phyloP scores from a whole-genome alignment of 2,888 invertebrate species.

The Griposia aprilina region DNA sequence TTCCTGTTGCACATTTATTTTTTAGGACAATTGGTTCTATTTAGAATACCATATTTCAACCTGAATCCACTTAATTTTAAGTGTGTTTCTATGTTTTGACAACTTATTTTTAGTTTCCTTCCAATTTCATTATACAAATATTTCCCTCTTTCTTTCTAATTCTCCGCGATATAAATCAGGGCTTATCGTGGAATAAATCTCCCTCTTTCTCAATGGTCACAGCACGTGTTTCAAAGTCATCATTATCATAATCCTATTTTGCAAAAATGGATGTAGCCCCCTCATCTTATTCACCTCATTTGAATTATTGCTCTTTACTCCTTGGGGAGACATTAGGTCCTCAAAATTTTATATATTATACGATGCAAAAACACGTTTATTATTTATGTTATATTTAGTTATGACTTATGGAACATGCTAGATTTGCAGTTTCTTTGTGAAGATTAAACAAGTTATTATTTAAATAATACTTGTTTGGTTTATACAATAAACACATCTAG shows the following conservation, averaged over 20 bases:
- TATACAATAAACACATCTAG: background rate
- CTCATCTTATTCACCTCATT: constrained; percentile 75
- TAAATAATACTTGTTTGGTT: background rate
- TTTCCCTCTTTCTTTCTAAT: constrained; percentile 40
- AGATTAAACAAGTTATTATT: background rate
- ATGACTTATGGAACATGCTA: background rate
- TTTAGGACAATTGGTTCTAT: constrained; percentile 54
- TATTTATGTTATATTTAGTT: constrained; percentile 31
- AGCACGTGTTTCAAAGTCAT: constrained; percentile 74
- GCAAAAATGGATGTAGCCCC: constrained; percentile 78
- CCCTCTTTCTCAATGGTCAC: constrained; percentile 63
- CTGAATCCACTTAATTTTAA: constrained; percentile 49
- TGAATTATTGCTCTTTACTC: constrained; percentile 74
- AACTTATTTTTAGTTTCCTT: constrained; percentile 52
- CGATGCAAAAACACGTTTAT: constrained; percentile 34
- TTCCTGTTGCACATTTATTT: constrained; percentile 3
- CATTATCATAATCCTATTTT: constrained; percentile 81
- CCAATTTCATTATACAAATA: constrained; percentile 26
- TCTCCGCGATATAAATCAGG: constrained; percentile 69
- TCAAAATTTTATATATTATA: constrained; percentile 43
- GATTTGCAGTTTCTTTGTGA: background rate
- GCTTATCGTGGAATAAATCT: constrained; percentile 66
- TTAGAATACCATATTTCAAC: constrained; percentile 55
- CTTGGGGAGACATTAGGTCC: constrained; percentile 73
- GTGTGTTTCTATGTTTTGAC: constrained; percentile 57